These are phyloP conservation scores for Trichomalopsis sarcophagae DNA, from an alignment of 1,140 invertebrate species.

Conservation along the genomic window DNA sequence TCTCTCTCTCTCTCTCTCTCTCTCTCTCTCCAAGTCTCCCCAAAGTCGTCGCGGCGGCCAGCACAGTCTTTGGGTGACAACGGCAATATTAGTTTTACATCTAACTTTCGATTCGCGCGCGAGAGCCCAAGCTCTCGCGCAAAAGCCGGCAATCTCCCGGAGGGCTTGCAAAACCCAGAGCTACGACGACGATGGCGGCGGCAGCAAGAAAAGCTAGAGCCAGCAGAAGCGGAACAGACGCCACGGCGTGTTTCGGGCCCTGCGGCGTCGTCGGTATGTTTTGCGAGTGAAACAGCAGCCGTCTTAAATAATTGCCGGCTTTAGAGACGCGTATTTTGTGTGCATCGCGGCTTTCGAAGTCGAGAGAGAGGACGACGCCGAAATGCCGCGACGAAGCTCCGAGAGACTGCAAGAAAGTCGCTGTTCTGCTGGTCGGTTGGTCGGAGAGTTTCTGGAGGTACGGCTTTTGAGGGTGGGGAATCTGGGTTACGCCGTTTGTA, in stretches of 20 bases:
- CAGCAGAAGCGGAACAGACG: conserved; percentile 13
- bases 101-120: conserved; percentile 41
- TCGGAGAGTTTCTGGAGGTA: background rate
- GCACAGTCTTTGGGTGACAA: conserved; percentile 25
- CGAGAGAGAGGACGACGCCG: conserved; percentile 13
- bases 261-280: background rate
- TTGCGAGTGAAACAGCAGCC: background rate
- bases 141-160: conserved; percentile 31
- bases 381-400: background rate
- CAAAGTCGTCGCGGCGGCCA: background rate
- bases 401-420: background rate
- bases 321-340: conserved; percentile 24
- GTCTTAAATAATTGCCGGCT: conserved; percentile 40
- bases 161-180: conserved; percentile 14
- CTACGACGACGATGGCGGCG: background rate
- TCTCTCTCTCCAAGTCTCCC: background rate
- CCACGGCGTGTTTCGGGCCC: background rate
- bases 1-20: too few relatives aligned
- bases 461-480: background rate
- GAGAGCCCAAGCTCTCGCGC: background rate
- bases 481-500: background rate
- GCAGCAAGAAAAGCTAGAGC: conserved; percentile 14
- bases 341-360: conserved; percentile 15
- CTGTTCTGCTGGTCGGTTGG: background rate
- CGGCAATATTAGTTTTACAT: conserved; percentile 51